Conservation (phyloP, 2,113 vertebrate species). For the Spea multiplicata region DNA sequence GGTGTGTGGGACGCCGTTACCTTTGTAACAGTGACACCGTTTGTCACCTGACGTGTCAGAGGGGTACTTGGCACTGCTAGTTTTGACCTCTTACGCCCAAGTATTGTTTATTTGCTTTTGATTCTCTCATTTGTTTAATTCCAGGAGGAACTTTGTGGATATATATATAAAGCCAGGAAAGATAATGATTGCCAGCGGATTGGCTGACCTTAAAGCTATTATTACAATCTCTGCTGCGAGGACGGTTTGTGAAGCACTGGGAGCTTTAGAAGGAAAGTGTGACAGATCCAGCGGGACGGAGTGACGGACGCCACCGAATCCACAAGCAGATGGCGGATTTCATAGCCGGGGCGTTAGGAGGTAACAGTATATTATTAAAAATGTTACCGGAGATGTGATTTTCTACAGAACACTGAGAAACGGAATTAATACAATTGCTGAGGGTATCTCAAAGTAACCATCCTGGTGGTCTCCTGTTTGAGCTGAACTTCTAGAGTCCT, state of each 20-base stretch:
- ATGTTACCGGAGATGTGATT: too few species aligned
- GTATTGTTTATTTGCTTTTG: neutral
- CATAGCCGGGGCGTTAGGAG: constrained; percentile 90
- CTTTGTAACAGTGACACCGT: constrained; percentile 19
- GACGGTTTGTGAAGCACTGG: neutral
- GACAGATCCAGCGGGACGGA: neutral
- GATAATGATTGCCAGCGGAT: constrained; percentile 41
- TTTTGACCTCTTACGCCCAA: neutral
- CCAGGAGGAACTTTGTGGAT: neutral
- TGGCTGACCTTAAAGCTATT: constrained; percentile 9
- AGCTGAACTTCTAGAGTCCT: too few species aligned
- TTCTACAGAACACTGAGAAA: too few species aligned
- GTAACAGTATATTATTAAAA: constrained; percentile 60
- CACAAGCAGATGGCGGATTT: constrained; percentile 76
- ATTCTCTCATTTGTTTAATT: constrained; percentile 7
- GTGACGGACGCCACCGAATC: neutral
- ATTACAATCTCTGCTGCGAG: neutral
- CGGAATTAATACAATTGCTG: too few species aligned
- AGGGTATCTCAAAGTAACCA: too few species aligned
- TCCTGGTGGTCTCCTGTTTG: too few species aligned
- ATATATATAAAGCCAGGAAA: neutral
- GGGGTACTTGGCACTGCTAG: neutral
- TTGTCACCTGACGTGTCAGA: constrained; percentile 20
- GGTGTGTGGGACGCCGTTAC: neutral
- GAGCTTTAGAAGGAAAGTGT: neutral